phyloP scores from a whole-genome alignment of 2,797 vertebrate species.

The Eupleurogrammus muticus region DNA sequence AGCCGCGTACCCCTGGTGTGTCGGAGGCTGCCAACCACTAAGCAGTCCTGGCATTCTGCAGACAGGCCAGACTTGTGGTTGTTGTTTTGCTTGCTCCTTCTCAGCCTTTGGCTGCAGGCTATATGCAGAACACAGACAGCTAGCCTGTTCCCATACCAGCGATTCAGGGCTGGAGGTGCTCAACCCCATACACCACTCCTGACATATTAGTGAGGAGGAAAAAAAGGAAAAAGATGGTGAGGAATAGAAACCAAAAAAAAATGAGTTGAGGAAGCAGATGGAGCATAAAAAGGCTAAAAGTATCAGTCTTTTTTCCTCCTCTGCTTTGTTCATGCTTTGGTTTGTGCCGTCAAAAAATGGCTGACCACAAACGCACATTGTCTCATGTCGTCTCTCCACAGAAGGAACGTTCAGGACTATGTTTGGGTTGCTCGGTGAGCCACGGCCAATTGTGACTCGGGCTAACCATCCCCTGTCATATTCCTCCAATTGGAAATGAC shows the following conservation, averaged over 20 bases:
- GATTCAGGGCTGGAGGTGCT: slow-evolving; percentile 70
- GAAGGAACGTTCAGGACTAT: slow-evolving; percentile 66
- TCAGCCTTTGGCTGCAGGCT: slow-evolving; percentile 83
- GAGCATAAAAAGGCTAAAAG: not conserved
- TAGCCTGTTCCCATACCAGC: slow-evolving; percentile 74
- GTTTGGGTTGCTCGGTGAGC: slow-evolving; percentile 72
- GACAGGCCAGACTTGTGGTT: slow-evolving; percentile 82
- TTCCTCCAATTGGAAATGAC: slow-evolving; percentile 72
- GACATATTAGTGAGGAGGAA: slow-evolving; percentile 50
- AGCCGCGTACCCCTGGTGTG: slow-evolving; percentile 79
- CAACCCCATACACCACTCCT: slow-evolving; percentile 61
- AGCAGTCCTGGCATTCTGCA: slow-evolving; percentile 82
- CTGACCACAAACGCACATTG: slow-evolving; percentile 76
- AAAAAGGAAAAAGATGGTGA: slow-evolving; percentile 33
- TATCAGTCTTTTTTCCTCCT: slow-evolving; percentile 27
- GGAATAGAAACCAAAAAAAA: slow-evolving; percentile 19
- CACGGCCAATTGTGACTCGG: slow-evolving; percentile 61
- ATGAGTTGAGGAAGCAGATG: slow-evolving; percentile 21
- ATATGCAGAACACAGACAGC: slow-evolving; percentile 82
- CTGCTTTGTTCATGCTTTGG: slow-evolving; percentile 49
- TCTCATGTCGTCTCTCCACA: slow-evolving; percentile 69
- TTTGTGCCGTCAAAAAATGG: slow-evolving; percentile 61
- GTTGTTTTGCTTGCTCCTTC: slow-evolving; percentile 82
- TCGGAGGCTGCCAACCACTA: slow-evolving; percentile 81
- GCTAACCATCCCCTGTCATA: slow-evolving; percentile 68